Evolutionary conservation across 2,113 vertebrate genomes (phyloP), one percentile per base, ranked within the genome.

Genomic region (Scatophagus argus): DNA sequence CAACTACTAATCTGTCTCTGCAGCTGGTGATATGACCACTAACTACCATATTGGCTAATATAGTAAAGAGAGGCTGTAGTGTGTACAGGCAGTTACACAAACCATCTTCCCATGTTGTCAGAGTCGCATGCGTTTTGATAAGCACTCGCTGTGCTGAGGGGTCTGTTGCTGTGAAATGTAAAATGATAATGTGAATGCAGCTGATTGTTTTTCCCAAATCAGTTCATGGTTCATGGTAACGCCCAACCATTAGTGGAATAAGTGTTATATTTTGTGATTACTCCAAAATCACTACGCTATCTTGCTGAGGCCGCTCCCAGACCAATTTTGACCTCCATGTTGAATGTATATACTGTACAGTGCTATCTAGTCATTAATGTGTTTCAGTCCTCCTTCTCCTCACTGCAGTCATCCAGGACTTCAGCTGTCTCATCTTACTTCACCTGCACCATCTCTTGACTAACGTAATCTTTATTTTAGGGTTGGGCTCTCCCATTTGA

Each of bases 1-100:
- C 49, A 39, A 41, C 77, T 25, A 27, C 66, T 92, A 89, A 87
- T 91, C 83, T 83, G 81, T 55, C 38, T 74, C 80, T 2, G 43
- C 88, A 89, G 85, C 78, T 90, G 87, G 2, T 64, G 82, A 65
- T 31, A 17, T 77, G 60, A 49, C 41, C 72, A 54, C 58, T 59
- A 60, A 39, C 74, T 39, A 44, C 63, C 59, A 60, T 52, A 34
- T 10, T 68, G 38, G 52, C n/a, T 47, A 14, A 56, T 54, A 55
- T 62, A 52, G 69, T 62, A 77, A 62, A 77, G 55, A 56, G 12
- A 43, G 23, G 60, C 61, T 72, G 43, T 65, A 27, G 49, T 8
- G 47, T 31, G 38, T 63, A 44, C 56, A 12, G 54, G 3, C 21
- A 8, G 34, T 27, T 2, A 14, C 34, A 59, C 29, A 83, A 11